Percentiles rank a stretch among this genome's conserved stretches.
These are phyloP conservation scores for Sipha maydis DNA, from an alignment of 2,888 invertebrate species.

Conservation along the genomic window DNA sequence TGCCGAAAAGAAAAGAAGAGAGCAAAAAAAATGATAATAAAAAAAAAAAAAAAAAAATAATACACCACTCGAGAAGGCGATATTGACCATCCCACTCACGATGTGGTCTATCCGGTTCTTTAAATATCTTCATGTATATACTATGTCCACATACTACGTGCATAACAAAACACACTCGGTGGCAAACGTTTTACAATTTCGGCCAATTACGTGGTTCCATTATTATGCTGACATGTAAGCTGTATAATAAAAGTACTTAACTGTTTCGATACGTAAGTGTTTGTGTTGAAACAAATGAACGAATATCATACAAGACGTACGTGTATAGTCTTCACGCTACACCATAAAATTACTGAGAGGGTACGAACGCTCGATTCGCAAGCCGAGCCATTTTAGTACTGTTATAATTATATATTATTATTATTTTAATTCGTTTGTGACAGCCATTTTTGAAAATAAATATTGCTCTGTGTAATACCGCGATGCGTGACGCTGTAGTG, in stretches of 20 bases:
- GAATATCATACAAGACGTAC: neutral
- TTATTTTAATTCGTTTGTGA: neutral
- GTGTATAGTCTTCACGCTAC: neutral
- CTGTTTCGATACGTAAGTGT: neutral
- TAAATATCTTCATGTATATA: slow-evolving; percentile 22
- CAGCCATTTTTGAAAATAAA: neutral
- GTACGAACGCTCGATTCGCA: too few relatives aligned
- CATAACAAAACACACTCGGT: slow-evolving; percentile 25
- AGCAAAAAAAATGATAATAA: neutral
- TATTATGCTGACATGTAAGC: neutral
- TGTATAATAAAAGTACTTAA: slow-evolving; percentile 19
- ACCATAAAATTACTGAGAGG: neutral
- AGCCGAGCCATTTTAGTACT: neutral
- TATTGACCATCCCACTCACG: slow-evolving; percentile 60
- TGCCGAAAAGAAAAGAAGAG: slow-evolving; percentile 48
- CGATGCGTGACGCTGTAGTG: too few relatives aligned
- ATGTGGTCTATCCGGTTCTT: slow-evolving; percentile 57
- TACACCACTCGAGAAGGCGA: slow-evolving; percentile 52
- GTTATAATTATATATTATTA: neutral
- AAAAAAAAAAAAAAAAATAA: neutral
- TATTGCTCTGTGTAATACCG: neutral
- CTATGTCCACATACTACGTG: neutral
- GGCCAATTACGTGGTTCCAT: slow-evolving; percentile 40
- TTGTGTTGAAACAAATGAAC: neutral
- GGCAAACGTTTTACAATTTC: slow-evolving; percentile 55